Conservation (phyloP, 1,140 invertebrate genomes). For the Bombus haemorrhoidalis region DNA sequence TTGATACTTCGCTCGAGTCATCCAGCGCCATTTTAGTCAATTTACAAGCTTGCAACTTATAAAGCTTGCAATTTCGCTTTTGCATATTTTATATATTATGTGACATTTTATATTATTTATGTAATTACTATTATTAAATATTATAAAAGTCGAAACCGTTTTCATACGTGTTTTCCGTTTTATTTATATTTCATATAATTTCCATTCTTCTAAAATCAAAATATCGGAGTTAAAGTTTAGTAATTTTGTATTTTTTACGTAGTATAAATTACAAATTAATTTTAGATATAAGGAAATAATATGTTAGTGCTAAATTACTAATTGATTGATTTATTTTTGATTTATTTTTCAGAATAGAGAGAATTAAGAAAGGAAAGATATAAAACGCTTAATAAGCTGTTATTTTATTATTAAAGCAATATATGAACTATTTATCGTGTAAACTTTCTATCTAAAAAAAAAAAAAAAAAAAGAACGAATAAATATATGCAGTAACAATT, state of each 20-base stretch:
- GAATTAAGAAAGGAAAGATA: neutral
- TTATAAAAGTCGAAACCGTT: neutral
- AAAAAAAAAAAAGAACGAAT: neutral
- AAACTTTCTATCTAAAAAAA: neutral
- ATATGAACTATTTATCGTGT: neutral
- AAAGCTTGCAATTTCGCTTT: slow-evolving; percentile 6
- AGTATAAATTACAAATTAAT: neutral
- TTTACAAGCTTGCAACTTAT: slow-evolving; percentile 33
- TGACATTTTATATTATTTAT: neutral
- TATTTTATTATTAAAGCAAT: neutral
- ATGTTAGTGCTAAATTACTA: neutral
- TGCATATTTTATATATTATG: neutral
- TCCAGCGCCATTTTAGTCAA: slow-evolving; percentile 74
- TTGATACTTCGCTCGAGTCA: slow-evolving; percentile 76
- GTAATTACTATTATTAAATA: neutral
- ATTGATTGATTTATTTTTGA: too few relatives aligned
- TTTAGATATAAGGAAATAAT: neutral
- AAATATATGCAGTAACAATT: neutral
- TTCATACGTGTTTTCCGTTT: too few relatives aligned
- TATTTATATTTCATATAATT: neutral
- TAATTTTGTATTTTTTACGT: neutral
- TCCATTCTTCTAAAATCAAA: neutral
- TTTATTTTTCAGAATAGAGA: neutral
- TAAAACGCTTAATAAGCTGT: neutral
- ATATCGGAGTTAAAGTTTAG: neutral